phyloP scores from a whole-genome alignment of 2,888 invertebrate genomes.

The Eilema griseolum region DNA sequence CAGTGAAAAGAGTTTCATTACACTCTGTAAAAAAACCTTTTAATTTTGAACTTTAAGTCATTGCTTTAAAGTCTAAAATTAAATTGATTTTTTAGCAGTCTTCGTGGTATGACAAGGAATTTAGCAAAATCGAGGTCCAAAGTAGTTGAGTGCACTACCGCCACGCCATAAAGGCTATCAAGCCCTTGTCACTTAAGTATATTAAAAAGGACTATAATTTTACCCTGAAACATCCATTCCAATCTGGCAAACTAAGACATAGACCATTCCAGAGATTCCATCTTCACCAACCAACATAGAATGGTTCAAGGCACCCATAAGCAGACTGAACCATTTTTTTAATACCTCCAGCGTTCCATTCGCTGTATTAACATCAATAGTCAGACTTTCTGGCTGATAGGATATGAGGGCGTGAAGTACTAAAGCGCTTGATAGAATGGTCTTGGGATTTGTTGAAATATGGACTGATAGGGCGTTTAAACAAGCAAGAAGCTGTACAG shows the following conservation, averaged over 20 bases:
- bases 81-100: no score
- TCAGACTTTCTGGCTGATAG: slow-evolving; percentile 72
- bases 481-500: slow-evolving; percentile 74
- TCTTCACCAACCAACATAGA: slow-evolving; percentile 65
- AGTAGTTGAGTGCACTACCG: no score
- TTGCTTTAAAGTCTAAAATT: no score
- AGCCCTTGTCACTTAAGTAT: no score
- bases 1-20: no score
- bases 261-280: slow-evolving; percentile 65
- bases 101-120: no score
- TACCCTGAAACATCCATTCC: slow-evolving; percentile 71
- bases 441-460: slow-evolving; percentile 63
- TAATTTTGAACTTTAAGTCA: no score
- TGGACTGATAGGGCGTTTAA: slow-evolving; percentile 64
- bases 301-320: slow-evolving; percentile 70
- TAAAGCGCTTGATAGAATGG: slow-evolving; percentile 72
- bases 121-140: no score
- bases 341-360: slow-evolving; percentile 65
- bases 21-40: no score
- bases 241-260: slow-evolving; percentile 71
- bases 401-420: slow-evolving; percentile 74
- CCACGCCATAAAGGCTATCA: no score
- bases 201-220: slow-evolving; percentile 20
- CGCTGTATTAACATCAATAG: slow-evolving; percentile 61
- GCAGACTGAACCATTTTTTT: slow-evolving; percentile 70